Evolutionary conservation across 2,113 vertebrate genomes (phyloP).

Genomic region (Saccopteryx bilineata): DNA sequence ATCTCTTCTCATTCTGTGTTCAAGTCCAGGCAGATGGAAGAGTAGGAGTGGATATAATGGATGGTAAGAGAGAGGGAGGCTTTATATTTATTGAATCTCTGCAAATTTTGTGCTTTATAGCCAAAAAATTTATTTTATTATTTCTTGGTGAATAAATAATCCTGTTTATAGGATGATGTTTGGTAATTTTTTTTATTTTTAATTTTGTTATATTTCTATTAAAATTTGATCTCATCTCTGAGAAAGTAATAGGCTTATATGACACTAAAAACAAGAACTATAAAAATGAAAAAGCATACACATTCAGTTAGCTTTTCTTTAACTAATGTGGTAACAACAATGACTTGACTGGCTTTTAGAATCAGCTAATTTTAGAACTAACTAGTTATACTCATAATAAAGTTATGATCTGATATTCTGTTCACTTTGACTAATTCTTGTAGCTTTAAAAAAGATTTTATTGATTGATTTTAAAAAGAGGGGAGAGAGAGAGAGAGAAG

Average conservation of each 20-base stretch:
- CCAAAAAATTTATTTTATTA: constrained; percentile 44
- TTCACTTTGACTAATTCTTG: not conserved
- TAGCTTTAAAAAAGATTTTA: not conserved
- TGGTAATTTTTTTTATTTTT: constrained; percentile 24
- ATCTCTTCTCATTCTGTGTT: not conserved
- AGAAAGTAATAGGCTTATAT: not conserved
- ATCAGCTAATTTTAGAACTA: constrained; percentile 7
- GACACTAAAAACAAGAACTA: not conserved
- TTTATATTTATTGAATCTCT: constrained; percentile 33
- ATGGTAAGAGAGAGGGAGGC: not conserved
- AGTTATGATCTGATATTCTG: not conserved
- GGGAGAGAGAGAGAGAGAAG: no score
- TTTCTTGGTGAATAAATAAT: constrained; percentile 31
- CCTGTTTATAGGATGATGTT: not conserved
- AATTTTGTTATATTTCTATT: constrained; percentile 22
- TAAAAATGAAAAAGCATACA: not conserved
- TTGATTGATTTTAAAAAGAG: no score
- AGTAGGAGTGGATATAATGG: constrained; percentile 6
- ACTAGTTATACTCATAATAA: not conserved
- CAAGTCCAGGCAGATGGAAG: constrained; percentile 57
- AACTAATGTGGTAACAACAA: not conserved
- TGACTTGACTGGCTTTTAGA: not conserved
- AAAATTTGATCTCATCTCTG: constrained; percentile 8
- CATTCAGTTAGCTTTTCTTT: not conserved
- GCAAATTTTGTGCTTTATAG: constrained; percentile 29